Conservation (phyloP, 2,113 vertebrate species). For the Myodes glareolus region DNA sequence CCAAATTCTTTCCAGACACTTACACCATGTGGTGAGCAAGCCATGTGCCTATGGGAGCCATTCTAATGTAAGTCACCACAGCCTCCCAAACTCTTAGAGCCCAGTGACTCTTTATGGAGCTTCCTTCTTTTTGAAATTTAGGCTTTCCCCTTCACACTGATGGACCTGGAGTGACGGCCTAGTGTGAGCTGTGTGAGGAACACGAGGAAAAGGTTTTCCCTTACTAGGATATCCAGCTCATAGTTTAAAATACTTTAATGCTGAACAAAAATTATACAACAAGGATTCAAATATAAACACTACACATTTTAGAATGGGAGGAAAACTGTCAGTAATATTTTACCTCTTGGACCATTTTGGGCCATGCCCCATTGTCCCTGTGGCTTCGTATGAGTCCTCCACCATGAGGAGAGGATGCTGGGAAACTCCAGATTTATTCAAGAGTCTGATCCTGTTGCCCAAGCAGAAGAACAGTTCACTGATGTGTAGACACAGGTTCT, state of each 20-base stretch:
- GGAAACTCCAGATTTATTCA: background rate
- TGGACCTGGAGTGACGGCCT: background rate
- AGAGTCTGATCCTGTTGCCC: background rate
- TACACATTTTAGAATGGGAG: background rate
- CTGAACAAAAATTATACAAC: background rate
- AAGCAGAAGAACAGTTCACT: accelerated
- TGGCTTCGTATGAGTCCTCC: background rate
- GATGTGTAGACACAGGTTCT: accelerated
- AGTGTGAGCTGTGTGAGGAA: background rate
- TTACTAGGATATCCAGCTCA: background rate
- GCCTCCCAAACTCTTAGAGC: background rate
- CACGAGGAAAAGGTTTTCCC: background rate
- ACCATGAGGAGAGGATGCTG: background rate
- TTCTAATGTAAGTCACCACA: background rate
- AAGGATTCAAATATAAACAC: background rate
- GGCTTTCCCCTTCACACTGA: background rate
- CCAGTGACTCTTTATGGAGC: too few relatives aligned
- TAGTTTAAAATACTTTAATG: background rate
- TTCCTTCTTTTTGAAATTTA: background rate
- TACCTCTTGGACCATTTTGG: background rate
- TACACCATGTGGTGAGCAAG: background rate
- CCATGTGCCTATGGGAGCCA: background rate
- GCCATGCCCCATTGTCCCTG: accelerated
- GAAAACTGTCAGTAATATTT: background rate
- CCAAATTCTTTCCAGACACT: background rate